phyloP scores from a whole-genome alignment of 2,888 invertebrate species.

The Gerris lacustris region DNA sequence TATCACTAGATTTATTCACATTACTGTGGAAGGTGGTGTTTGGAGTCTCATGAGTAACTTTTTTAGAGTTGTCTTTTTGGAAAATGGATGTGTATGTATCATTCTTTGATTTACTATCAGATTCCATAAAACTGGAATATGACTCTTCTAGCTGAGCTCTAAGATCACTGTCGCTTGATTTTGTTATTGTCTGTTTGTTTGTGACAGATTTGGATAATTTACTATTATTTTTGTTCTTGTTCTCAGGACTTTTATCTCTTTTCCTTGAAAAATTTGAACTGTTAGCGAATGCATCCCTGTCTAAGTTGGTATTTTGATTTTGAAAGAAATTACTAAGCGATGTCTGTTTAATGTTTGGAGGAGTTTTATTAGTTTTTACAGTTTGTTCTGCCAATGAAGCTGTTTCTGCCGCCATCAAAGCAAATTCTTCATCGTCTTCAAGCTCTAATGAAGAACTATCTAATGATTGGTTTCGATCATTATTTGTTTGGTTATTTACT shows the following conservation, averaged over 20 bases:
- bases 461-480: neutral
- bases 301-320: neutral
- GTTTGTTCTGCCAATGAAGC: conserved; percentile 3
- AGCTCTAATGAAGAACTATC: neutral
- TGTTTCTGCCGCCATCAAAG: conserved; percentile 12
- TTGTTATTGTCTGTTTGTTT: conserved; percentile 12
- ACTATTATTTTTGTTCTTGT: neutral
- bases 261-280: neutral
- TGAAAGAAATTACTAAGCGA: neutral
- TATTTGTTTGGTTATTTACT: no score
- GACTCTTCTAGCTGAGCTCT: neutral
- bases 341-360: neutral
- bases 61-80: neutral
- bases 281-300: neutral
- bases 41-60: neutral
- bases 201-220: conserved; percentile 6
- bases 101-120: neutral
- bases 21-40: neutral
- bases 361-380: neutral
- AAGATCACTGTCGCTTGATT: conserved; percentile 9
- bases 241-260: neutral
- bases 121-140: no score
- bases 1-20: conserved; percentile 6
- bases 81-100: neutral
- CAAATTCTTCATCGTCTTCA: conserved; percentile 17